Percentiles rank a stretch among this genome's conserved stretches.
These are phyloP conservation scores for Perca flavescens DNA, from an alignment of 2,113 vertebrate genomes.

Conservation along the genomic window DNA sequence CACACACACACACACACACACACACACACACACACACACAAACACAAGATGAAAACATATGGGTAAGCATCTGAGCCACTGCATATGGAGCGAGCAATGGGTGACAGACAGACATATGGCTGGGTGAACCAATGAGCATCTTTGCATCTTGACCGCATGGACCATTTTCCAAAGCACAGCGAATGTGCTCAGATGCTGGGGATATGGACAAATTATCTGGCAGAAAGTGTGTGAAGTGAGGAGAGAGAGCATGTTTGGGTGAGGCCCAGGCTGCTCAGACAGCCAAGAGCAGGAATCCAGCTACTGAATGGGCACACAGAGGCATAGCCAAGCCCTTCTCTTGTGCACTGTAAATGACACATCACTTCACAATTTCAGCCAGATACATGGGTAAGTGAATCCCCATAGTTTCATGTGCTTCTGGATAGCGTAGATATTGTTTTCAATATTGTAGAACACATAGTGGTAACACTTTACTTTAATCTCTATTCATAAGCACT, in stretches of 20 bases:
- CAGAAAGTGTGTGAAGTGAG: slow-evolving; percentile 70
- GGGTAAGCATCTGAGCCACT: slow-evolving; percentile 73
- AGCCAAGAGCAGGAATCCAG: slow-evolving; percentile 67
- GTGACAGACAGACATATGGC: slow-evolving; percentile 81
- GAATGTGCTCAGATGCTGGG: slow-evolving; percentile 67
- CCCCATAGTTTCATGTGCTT: not conserved
- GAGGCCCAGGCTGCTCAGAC: slow-evolving; percentile 60
- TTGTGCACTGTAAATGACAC: slow-evolving; percentile 29
- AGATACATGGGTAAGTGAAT: not conserved
- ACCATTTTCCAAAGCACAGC: slow-evolving; percentile 57
- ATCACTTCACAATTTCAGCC: slow-evolving; percentile 15
- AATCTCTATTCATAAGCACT: too few species aligned
- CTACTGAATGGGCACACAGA: slow-evolving; percentile 48
- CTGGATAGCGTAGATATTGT: not conserved
- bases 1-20: slow-evolving; percentile 42
- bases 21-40: slow-evolving; percentile 31
- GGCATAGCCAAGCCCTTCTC: slow-evolving; percentile 35
- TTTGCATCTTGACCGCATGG: slow-evolving; percentile 65
- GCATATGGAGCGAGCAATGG: slow-evolving; percentile 75
- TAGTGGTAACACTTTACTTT: too few species aligned
- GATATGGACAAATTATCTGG: slow-evolving; percentile 77
- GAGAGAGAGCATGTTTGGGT: slow-evolving; percentile 69
- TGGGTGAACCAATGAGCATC: slow-evolving; percentile 62
- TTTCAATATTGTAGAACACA: not conserved
- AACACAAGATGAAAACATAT: slow-evolving; percentile 76